Base-by-base conservation (phyloP, 2,113 vertebrate species). In the Chloebia gouldiae region DNA sequence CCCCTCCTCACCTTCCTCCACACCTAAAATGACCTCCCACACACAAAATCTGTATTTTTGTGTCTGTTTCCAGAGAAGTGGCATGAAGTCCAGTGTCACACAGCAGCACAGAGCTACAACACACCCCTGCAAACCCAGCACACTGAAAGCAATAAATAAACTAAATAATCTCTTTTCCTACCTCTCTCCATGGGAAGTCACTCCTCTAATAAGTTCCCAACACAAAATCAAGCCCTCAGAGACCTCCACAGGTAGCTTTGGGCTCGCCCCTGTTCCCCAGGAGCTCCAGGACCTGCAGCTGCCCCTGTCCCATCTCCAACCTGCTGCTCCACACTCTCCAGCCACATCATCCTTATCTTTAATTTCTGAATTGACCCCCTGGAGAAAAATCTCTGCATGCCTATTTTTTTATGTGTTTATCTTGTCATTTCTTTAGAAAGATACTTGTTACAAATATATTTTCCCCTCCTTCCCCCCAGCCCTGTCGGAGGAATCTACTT, bases 381-480 rank as follows among this genome's bases (percentile, higher is more conserved):
- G 0, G 31, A 45, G 33, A 70, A 76, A 76, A 60, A 66, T 27
- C 84, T 66, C 91, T 9, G 21, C 25, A 7, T 11, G 81, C 63
- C 35, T 57, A 37, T 75, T 87, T 97, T 97, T 76, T 81, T 25
- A 56, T 33, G n/a, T 63, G 35, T 93, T 85, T 94, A 85, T 80
- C 75, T 80, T 88, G 60, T 89, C 14, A 51, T 63, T 90, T 77
- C 90, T 90, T 91, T 44, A 70, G 79, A 66, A 91, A 77, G 78
- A 91, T n/a, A 72, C 64, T 88, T 92, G 90, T 72, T 93, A 87
- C 49, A 61, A 65, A 35, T 86, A 68, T 50, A 51, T 79, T 68
- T 77, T 47, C 11, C 42, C 53, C 11, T 37, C 44, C 45, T 44
- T 51, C 33, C 89, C 65, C 65, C 73, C 61, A 94, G 78, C 85